These are phyloP conservation scores for Hylomyscus alleni DNA, from an alignment of 2,797 vertebrate genomes.

Conservation along the genomic window DNA sequence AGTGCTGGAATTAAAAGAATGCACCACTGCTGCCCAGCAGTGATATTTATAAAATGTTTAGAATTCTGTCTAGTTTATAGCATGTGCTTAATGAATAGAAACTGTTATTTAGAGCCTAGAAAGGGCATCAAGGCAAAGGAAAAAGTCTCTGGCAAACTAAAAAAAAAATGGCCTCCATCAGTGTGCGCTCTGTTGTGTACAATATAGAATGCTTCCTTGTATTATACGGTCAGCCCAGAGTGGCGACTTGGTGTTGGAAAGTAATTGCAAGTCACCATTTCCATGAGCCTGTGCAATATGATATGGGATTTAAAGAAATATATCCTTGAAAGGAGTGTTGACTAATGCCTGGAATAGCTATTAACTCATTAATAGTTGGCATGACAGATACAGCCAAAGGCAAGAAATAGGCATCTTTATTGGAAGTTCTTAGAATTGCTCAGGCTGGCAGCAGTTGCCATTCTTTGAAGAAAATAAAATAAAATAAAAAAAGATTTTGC, in stretches of 20 bases:
- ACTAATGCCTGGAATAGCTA: constrained; percentile 38
- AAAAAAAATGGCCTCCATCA: background rate
- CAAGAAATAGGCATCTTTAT: constrained; percentile 10
- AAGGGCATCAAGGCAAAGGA: constrained; percentile 25
- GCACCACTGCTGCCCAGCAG: background rate
- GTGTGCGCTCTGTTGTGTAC: background rate
- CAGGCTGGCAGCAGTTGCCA: constrained; percentile 32
- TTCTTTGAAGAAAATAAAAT: background rate
- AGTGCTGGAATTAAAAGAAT: background rate
- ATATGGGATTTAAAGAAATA: constrained; percentile 55
- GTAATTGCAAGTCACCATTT: constrained; percentile 61
- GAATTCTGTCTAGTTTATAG: background rate
- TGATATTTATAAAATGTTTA: constrained; percentile 49
- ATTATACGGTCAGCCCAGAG: background rate
- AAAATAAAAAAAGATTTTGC: background rate
- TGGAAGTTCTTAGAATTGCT: background rate
- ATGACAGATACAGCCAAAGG: constrained; percentile 35
- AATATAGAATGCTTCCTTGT: background rate
- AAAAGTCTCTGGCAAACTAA: background rate
- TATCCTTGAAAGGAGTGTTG: constrained; percentile 44
- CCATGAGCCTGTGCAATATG: constrained; percentile 27
- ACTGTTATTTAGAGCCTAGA: background rate
- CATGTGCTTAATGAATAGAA: constrained; percentile 23
- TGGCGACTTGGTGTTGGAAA: constrained; percentile 23
- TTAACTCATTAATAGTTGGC: constrained; percentile 56